Conservation (phyloP, 2,113 vertebrate genomes). For the Strix aluco region DNA sequence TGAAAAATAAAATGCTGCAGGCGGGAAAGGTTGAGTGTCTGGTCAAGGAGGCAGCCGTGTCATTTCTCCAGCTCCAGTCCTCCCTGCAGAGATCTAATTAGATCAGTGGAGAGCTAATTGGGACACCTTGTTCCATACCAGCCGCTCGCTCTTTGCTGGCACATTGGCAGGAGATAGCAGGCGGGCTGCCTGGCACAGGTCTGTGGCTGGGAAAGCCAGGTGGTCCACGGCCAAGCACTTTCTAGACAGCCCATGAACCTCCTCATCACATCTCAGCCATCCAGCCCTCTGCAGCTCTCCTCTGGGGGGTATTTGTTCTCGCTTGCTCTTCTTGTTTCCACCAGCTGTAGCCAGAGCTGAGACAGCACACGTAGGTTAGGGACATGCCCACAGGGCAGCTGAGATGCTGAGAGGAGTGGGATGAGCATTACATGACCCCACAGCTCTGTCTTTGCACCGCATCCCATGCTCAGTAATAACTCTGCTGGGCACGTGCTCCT, state of each 20-base stretch:
- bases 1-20: background rate
- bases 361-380: background rate
- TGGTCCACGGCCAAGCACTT: background rate
- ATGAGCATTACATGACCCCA: background rate
- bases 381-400: background rate
- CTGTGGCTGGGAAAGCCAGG: background rate
- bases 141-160: background rate
- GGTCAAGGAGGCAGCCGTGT: background rate
- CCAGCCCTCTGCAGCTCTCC: background rate
- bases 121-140: background rate
- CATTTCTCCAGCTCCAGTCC: background rate
- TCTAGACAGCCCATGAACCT: background rate
- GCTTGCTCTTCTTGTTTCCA: background rate
- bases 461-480: background rate
- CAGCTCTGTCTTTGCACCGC: accelerated
- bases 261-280: background rate
- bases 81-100: background rate
- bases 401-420: background rate
- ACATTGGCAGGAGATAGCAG: background rate
- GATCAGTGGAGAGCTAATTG: constrained; percentile 10
- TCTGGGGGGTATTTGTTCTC: background rate
- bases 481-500: background rate
- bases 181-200: background rate
- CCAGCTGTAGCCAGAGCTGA: background rate
- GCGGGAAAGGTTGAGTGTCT: background rate